These are phyloP conservation scores for Enteromius anoplus DNA, from an alignment of 2,797 vertebrate species.

Conservation along the genomic window DNA sequence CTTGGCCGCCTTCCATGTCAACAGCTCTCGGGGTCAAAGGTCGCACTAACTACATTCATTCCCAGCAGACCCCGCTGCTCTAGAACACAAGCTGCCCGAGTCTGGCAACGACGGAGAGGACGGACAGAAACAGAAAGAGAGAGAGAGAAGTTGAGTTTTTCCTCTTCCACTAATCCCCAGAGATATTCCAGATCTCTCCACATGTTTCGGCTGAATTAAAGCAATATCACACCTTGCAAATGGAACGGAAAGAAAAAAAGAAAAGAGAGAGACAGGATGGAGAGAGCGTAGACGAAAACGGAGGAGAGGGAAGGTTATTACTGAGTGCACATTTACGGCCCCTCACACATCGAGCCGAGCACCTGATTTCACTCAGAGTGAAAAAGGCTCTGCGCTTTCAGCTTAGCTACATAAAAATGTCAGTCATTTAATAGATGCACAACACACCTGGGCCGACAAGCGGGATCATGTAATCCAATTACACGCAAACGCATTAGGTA, in stretches of 20 bases:
- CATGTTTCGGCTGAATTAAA: constrained; percentile 99
- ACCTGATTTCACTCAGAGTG: constrained; percentile 67
- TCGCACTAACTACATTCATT: constrained; percentile 99
- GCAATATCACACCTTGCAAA: constrained; percentile 97
- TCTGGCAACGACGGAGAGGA: constrained; percentile 39
- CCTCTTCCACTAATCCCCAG: constrained; percentile 87
- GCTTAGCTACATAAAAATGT: constrained; percentile 62
- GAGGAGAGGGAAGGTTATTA: constrained; percentile 48
- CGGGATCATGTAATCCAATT: constrained; percentile 51
- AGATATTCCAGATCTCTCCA: constrained; percentile 99
- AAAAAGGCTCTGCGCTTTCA: constrained; percentile 62
- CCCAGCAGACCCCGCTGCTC: constrained; percentile 95
- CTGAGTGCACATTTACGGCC: constrained; percentile 55
- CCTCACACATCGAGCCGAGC: constrained; percentile 61
- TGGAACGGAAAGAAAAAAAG: constrained; percentile 76
- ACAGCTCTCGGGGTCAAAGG: constrained; percentile 97
- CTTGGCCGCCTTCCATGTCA: constrained; percentile 97
- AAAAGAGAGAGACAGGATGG: constrained; percentile 61
- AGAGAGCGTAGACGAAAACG: constrained; percentile 50
- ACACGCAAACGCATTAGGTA: constrained; percentile 40
- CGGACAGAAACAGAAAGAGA: constrained; percentile 5
- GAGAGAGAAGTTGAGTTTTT: constrained; percentile 88
- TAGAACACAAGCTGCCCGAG: constrained; percentile 88
- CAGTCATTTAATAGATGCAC: constrained; percentile 55
- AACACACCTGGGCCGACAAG: constrained; percentile 53